Percentiles rank a stretch among this genome's conserved stretches.
These are phyloP conservation scores for Agonum fuliginosum DNA, from an alignment of 2,888 invertebrate genomes.

Conservation along the genomic window DNA sequence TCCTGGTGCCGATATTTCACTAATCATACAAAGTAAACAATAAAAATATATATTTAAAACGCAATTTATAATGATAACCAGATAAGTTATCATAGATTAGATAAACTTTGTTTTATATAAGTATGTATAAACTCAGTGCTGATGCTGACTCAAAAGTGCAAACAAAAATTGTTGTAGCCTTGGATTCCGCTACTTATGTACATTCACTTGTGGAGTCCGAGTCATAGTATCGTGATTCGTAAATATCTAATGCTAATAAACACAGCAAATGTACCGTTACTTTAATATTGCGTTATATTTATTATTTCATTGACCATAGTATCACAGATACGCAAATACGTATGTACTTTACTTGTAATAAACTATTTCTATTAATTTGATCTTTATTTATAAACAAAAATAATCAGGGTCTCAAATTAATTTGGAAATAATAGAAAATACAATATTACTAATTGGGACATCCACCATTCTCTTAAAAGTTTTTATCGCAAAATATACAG, in stretches of 20 bases:
- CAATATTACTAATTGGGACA: too few relatives aligned
- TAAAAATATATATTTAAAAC: slow-evolving; percentile 5
- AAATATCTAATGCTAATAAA: too few relatives aligned
- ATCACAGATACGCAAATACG: too few relatives aligned
- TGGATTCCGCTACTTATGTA: neutral
- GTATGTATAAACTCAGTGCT: neutral
- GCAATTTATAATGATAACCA: slow-evolving; percentile 6
- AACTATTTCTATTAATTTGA: too few relatives aligned
- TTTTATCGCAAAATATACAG: too few relatives aligned
- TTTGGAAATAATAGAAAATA: too few relatives aligned
- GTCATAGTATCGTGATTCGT: neutral
- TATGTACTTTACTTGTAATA: too few relatives aligned
- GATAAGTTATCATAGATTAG: slow-evolving; percentile 18
- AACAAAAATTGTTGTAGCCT: neutral
- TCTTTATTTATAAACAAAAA: too few relatives aligned
- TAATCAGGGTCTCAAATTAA: too few relatives aligned
- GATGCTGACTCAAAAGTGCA: neutral
- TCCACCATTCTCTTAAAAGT: too few relatives aligned
- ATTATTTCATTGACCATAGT: too few relatives aligned
- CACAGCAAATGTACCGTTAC: slow-evolving; percentile 2
- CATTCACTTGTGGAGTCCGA: neutral
- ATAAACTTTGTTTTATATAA: neutral
- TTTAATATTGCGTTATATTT: neutral
- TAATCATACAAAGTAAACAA: neutral
- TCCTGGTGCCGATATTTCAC: too few relatives aligned